Conservation (phyloP, 2,113 vertebrate species). For the Polyodon spathula region DNA sequence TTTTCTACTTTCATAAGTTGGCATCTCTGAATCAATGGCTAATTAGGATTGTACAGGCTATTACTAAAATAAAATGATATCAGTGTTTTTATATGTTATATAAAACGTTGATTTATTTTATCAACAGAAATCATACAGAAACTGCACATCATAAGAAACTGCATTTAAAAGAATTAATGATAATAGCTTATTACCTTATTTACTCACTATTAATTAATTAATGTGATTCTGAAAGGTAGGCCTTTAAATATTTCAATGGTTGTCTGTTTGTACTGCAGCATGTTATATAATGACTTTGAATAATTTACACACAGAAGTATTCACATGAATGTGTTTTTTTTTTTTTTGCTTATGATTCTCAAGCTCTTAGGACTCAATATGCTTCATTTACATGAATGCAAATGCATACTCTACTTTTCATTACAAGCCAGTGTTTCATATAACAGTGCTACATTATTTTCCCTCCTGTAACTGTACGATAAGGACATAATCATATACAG, state of each 20-base stretch:
- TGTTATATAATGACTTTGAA: constrained; percentile 18
- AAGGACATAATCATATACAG: background rate
- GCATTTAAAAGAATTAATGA: background rate
- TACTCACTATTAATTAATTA: background rate
- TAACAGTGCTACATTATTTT: background rate
- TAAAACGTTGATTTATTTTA: too few relatives aligned
- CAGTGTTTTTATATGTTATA: too few relatives aligned
- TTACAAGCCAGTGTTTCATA: constrained; percentile 1
- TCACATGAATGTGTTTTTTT: constrained; percentile 2
- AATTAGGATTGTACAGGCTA: too few relatives aligned
- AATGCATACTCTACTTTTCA: background rate
- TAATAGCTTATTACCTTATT: background rate
- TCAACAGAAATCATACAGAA: too few relatives aligned
- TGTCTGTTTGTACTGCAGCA: constrained; percentile 10
- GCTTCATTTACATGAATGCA: background rate
- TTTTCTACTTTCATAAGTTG: too few relatives aligned
- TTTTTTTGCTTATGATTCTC: too few relatives aligned
- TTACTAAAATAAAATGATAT: too few relatives aligned
- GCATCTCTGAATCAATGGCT: too few relatives aligned
- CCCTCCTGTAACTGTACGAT: constrained; percentile 9
- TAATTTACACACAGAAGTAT: constrained; percentile 14
- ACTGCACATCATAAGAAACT: background rate
- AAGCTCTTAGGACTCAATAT: background rate
- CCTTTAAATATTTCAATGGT: constrained; percentile 8
- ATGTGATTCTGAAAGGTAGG: background rate